Conservation (phyloP, 2,888 invertebrate genomes). For the Maniola hyperantus region DNA sequence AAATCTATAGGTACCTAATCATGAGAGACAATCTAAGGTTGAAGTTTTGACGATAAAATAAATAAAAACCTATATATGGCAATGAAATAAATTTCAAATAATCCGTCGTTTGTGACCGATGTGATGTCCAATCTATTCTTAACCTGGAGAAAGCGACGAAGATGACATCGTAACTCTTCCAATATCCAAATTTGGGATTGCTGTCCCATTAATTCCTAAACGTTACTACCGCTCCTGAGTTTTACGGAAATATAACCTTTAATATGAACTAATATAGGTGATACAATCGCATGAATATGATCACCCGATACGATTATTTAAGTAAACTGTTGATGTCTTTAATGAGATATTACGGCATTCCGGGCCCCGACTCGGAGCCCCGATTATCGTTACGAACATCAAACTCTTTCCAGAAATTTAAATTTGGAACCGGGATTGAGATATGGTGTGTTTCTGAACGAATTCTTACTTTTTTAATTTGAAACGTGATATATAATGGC, state of each 20-base stretch:
- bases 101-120: slow-evolving; percentile 40
- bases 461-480: slow-evolving; percentile 69
- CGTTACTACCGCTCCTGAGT: slow-evolving; percentile 30
- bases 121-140: slow-evolving; percentile 60
- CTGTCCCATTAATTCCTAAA: slow-evolving; percentile 45
- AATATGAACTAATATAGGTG: slow-evolving; percentile 44
- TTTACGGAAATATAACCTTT: slow-evolving; percentile 36
- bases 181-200: slow-evolving; percentile 72
- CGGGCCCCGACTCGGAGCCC: slow-evolving; percentile 59
- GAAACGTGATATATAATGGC: slow-evolving; percentile 65
- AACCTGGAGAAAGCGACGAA: slow-evolving; percentile 61
- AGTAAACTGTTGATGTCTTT: slow-evolving; percentile 58
- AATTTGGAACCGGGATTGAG: slow-evolving; percentile 75
- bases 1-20: too few relatives aligned
- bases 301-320: slow-evolving; percentile 55
- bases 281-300: slow-evolving; percentile 52
- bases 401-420: slow-evolving; percentile 78
- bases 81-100: slow-evolving; percentile 43
- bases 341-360: slow-evolving; percentile 78
- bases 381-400: slow-evolving; percentile 74
- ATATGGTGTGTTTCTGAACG: slow-evolving; percentile 70
- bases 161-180: slow-evolving; percentile 75
- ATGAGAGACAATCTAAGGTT: too few relatives aligned
- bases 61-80: slow-evolving; percentile 33
- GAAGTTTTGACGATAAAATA: background rate